These are phyloP conservation scores for Mormoops blainvillei DNA, from an alignment of 2,113 vertebrate genomes.

Conservation along the genomic window DNA sequence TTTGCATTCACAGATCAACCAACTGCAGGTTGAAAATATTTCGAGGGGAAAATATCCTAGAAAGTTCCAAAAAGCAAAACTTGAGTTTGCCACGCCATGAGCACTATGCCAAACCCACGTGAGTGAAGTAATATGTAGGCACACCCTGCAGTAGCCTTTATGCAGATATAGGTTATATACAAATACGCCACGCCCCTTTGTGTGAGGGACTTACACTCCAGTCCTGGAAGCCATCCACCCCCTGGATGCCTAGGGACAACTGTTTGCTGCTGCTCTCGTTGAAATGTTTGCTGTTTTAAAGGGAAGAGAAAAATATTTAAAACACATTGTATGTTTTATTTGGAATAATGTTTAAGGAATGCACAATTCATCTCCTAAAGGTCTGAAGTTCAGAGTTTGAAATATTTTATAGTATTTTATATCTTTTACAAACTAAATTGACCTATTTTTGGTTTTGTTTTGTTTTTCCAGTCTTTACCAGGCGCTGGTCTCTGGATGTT, in stretches of 20 bases:
- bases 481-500: conserved; percentile 13
- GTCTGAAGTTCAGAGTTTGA: not conserved
- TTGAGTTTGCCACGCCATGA: not conserved
- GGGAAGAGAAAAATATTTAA: not conserved
- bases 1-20: not conserved
- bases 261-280: not conserved
- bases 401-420: not conserved
- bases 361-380: not conserved
- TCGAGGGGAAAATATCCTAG: not conserved
- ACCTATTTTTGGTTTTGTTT: conserved; percentile 10
- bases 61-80: not conserved
- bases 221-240: not conserved
- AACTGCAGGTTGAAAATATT: not conserved
- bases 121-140: not conserved
- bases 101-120: not conserved
- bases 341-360: not conserved
- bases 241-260: too few species aligned
- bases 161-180: not conserved
- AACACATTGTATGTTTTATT: not conserved
- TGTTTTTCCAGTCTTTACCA: conserved; percentile 24
- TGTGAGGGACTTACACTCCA: not conserved
- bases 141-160: not conserved
- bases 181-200: accelerated
- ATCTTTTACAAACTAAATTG: not conserved
- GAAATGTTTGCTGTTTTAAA: conserved; percentile 17